A percentile compares a stretch with the other conserved stretches of the same genome.
phyloP scores from a whole-genome alignment of 2,113 vertebrate genomes.

The Tapirus terrestris region DNA sequence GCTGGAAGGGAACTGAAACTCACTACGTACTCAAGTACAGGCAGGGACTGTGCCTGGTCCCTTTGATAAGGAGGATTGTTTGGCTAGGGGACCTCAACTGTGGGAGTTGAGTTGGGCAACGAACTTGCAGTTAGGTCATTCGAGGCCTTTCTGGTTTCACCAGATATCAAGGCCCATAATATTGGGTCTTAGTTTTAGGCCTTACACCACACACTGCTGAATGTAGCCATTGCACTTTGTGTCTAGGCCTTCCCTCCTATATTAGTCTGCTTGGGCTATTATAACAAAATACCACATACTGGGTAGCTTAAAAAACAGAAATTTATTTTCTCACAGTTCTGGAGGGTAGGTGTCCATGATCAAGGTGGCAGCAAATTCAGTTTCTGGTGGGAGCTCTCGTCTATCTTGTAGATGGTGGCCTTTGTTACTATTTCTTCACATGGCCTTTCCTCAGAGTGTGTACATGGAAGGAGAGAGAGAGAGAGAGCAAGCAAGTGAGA shows the following conservation, averaged over 20 bases:
- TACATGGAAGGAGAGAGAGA: background rate
- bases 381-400: background rate
- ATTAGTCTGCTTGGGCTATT: background rate
- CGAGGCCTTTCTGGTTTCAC: background rate
- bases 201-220: background rate
- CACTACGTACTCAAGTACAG: background rate
- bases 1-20: background rate
- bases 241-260: background rate
- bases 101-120: background rate
- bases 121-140: background rate
- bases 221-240: background rate
- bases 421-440: background rate
- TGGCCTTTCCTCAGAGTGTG: background rate
- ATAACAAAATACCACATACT: background rate
- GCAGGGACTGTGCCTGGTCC: background rate
- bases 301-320: background rate
- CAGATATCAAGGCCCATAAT: background rate
- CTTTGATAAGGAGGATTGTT: background rate
- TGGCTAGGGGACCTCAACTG: background rate
- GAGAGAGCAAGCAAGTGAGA: no score
- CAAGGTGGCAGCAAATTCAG: background rate
- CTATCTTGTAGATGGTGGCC: background rate
- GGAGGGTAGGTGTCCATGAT: background rate
- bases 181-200: background rate
- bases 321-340: background rate